phyloP scores from a whole-genome alignment of 2,113 vertebrate species.

The Calidris pygmaea region DNA sequence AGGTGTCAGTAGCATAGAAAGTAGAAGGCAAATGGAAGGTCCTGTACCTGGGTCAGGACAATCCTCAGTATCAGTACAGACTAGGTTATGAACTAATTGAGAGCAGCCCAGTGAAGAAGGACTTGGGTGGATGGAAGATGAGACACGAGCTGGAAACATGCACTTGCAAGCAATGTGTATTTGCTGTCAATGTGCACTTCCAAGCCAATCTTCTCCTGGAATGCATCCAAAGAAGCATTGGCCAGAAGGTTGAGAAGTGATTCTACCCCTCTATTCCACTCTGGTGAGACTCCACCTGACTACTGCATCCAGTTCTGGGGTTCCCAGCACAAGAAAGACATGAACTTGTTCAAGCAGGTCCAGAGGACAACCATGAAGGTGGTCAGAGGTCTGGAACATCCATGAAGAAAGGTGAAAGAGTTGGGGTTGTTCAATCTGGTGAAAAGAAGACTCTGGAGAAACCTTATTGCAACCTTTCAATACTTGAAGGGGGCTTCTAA shows the following conservation, averaged over 20 bases:
- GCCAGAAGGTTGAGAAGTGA: background rate
- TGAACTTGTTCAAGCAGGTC: background rate
- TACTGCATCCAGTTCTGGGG: background rate
- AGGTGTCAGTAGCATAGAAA: background rate
- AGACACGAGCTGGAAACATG: background rate
- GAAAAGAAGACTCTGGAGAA: background rate
- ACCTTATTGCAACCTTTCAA: background rate
- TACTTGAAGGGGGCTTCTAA: background rate
- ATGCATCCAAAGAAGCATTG: background rate
- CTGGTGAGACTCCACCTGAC: background rate
- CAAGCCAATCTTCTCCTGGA: background rate
- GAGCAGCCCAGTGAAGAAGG: background rate
- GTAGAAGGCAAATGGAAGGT: background rate
- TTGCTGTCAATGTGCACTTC: background rate
- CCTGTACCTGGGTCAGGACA: background rate
- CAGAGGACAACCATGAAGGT: background rate
- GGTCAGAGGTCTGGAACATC: background rate
- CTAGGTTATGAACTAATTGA: background rate
- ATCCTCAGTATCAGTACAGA: background rate
- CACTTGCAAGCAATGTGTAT: background rate
- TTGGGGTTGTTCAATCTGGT: background rate
- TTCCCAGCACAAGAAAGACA: background rate
- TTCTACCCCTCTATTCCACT: background rate
- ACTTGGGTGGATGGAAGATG: background rate
- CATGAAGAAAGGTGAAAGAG: background rate